phyloP scores from a whole-genome alignment of 2,113 vertebrate genomes.

The Brachirus orientalis region DNA sequence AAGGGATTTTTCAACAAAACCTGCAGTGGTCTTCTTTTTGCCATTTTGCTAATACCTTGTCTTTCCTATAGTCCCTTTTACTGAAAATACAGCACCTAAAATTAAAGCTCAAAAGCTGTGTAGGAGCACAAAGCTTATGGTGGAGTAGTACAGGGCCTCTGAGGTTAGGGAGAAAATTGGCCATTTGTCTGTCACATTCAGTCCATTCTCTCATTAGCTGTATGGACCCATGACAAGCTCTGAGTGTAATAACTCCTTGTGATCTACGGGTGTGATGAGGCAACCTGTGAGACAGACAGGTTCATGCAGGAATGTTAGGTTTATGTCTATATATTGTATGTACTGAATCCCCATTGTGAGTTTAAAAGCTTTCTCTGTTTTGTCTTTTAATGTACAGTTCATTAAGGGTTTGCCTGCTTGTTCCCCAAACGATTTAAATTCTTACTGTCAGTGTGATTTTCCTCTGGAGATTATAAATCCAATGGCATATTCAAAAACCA shows the following conservation, averaged over 20 bases:
- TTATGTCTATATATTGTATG: constrained; percentile 33
- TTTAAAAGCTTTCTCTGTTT: constrained; percentile 40
- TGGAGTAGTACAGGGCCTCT: constrained; percentile 40
- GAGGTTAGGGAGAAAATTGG: constrained; percentile 58
- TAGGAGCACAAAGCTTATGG: constrained; percentile 36
- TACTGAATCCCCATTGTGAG: not conserved
- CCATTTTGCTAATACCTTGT: constrained; percentile 32
- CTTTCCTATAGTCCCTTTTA: constrained; percentile 30
- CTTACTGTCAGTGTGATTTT: constrained; percentile 48
- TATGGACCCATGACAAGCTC: constrained; percentile 54
- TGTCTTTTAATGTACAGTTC: constrained; percentile 39
- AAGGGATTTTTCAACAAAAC: no score
- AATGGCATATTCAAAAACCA: constrained; percentile 71
- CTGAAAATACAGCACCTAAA: constrained; percentile 15
- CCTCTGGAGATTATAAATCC: constrained; percentile 62
- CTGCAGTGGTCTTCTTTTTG: constrained; percentile 13
- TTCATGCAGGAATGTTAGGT: not conserved
- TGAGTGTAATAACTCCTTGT: constrained; percentile 46
- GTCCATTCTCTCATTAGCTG: constrained; percentile 60
- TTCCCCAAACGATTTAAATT: constrained; percentile 47
- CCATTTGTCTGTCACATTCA: constrained; percentile 63
- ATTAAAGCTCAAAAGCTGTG: constrained; percentile 26
- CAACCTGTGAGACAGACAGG: constrained; percentile 12
- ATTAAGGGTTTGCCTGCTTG: constrained; percentile 28
- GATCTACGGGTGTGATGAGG: constrained; percentile 50